Conservation (phyloP, 1,140 invertebrate genomes). For the Matsumurasca onukii region DNA sequence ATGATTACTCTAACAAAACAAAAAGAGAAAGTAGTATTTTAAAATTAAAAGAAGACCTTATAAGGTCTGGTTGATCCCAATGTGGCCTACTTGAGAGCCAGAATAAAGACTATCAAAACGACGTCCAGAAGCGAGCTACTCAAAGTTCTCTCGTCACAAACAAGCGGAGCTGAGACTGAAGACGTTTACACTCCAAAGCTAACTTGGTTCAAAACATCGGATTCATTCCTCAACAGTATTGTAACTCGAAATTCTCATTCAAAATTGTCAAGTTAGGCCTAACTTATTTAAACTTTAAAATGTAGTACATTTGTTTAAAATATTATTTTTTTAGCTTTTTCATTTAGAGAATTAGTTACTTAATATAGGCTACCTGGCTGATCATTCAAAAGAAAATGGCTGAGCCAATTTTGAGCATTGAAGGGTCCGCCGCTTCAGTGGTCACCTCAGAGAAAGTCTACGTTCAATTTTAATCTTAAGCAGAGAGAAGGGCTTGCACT, state of each 20-base stretch:
- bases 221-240: constrained; percentile 11
- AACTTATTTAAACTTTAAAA: too few relatives aligned
- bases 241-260: neutral
- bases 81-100: constrained; percentile 14
- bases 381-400: too few relatives aligned
- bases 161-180: constrained; percentile 21
- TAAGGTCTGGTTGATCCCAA: constrained; percentile 10
- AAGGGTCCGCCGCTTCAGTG: too few relatives aligned
- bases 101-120: constrained; percentile 17
- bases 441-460: too few relatives aligned
- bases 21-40: constrained; percentile 16
- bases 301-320: too few relatives aligned
- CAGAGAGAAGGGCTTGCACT: too few relatives aligned
- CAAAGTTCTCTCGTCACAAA: constrained; percentile 9
- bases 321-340: too few relatives aligned
- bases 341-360: too few relatives aligned
- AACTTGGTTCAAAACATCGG: constrained; percentile 28
- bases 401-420: too few relatives aligned
- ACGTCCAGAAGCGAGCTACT: constrained; percentile 26
- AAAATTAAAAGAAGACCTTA: constrained; percentile 20
- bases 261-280: constrained; percentile 16
- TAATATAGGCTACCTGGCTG: too few relatives aligned
- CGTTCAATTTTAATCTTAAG: too few relatives aligned
- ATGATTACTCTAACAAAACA: constrained; percentile 19
- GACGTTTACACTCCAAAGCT: constrained; percentile 28